These are phyloP conservation scores for Cynopterus sphinx DNA, from an alignment of 2,797 vertebrate species.

Conservation along the genomic window DNA sequence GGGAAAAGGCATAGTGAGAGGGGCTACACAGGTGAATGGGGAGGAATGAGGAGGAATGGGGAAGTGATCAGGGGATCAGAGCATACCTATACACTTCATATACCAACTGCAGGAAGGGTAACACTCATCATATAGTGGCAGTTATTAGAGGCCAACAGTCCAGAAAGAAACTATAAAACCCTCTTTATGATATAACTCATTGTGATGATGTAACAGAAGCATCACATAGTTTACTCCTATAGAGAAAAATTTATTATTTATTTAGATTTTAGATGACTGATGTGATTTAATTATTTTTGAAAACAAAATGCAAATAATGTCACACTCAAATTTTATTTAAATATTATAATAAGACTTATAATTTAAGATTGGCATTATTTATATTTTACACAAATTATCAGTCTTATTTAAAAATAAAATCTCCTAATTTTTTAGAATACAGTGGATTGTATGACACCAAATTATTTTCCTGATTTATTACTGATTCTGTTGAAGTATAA, in stretches of 20 bases:
- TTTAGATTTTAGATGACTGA: neutral
- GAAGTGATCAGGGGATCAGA: neutral
- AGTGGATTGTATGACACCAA: neutral
- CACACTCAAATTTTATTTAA: neutral
- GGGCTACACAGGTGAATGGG: neutral
- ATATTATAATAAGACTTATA: neutral
- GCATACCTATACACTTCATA: neutral
- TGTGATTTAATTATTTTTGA: neutral
- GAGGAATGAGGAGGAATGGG: neutral
- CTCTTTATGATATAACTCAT: neutral
- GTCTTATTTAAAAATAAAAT: conserved; percentile 2
- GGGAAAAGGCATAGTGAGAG: neutral
- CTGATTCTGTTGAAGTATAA: neutral
- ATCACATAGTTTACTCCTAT: neutral
- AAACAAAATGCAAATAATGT: neutral
- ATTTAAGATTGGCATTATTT: neutral
- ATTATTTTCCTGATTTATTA: neutral
- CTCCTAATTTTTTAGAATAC: neutral
- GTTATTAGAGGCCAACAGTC: neutral
- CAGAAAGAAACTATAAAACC: neutral
- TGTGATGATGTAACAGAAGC: neutral
- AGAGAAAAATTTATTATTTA: neutral
- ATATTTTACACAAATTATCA: neutral
- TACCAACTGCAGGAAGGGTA: fast-evolving
- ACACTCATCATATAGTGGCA: neutral